Evolutionary conservation across 2,888 invertebrate species (phyloP).

Genomic region (Orchesellides sinensis): DNA sequence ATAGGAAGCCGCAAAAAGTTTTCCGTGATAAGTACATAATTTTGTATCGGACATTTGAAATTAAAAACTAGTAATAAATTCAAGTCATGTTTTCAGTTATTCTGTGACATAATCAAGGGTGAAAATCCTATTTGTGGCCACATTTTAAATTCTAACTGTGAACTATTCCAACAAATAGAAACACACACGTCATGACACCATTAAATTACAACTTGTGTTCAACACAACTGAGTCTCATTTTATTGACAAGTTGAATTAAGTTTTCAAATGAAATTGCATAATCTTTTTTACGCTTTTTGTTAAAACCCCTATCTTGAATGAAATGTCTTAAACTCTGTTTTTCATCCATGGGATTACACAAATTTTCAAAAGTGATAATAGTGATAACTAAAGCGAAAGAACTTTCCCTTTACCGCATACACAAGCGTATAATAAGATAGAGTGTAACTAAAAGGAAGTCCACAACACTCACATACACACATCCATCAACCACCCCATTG

Average conservation of each 20-base stretch:
- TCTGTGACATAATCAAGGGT: too few relatives aligned
- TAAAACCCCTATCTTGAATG: not conserved
- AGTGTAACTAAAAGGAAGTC: constrained; percentile 6
- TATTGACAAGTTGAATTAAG: constrained; percentile 45
- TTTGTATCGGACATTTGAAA: too few relatives aligned
- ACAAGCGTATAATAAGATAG: not conserved
- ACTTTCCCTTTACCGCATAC: not conserved
- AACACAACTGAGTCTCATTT: constrained; percentile 7
- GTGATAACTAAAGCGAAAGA: not conserved
- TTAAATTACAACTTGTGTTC: constrained; percentile 40
- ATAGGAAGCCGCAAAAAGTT: too few relatives aligned
- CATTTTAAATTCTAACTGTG: constrained; percentile 40
- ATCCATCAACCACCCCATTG: constrained; percentile 16
- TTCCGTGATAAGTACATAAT: too few relatives aligned
- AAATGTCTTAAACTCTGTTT: too few relatives aligned
- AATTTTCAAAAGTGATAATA: too few relatives aligned
- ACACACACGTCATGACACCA: constrained; percentile 51
- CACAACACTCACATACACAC: not conserved
- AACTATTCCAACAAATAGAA: constrained; percentile 15
- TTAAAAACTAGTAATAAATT: too few relatives aligned
- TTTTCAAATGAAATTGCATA: constrained; percentile 22
- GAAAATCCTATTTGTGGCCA: too few relatives aligned
- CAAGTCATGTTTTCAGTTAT: too few relatives aligned
- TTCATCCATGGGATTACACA: too few relatives aligned
- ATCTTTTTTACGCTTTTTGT: constrained; percentile 7